Evolutionary conservation across 2,888 invertebrate species (phyloP).

Genomic region (Poecilus cupreus): DNA sequence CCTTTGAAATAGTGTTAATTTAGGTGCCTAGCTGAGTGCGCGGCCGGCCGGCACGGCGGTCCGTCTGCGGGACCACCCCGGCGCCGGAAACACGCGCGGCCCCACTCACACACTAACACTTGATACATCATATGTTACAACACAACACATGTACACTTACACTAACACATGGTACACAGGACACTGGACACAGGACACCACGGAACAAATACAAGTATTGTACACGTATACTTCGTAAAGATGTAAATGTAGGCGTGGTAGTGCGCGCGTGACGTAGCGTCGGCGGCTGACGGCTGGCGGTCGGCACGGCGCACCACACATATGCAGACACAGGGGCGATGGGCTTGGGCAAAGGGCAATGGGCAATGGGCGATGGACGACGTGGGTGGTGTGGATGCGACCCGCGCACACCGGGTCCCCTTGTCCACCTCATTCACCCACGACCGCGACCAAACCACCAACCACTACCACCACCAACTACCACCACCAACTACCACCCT

Average conservation of each 20-base stretch:
- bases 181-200: not conserved
- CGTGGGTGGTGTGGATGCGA: not conserved
- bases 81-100: conserved; percentile 66
- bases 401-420: conserved; percentile 50
- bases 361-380: conserved; percentile 12
- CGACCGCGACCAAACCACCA: not conserved
- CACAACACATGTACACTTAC: conserved; percentile 48
- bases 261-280: conserved; percentile 36
- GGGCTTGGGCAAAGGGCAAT: not conserved
- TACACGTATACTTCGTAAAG: conserved; percentile 10
- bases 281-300: not conserved
- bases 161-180: not conserved
- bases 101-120: conserved; percentile 58
- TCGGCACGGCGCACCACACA: conserved; percentile 4
- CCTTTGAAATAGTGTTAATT: conserved; percentile 69
- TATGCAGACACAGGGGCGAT: not conserved
- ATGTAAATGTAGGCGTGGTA: conserved; percentile 10
- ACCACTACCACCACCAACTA: not conserved
- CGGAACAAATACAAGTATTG: no score
- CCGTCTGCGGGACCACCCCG: conserved; percentile 56
- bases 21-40: conserved; percentile 72
- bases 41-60: conserved; percentile 54
- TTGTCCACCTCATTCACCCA: not conserved
- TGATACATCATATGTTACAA: conserved; percentile 13
- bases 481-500: not conserved